phyloP scores from a whole-genome alignment of 2,113 vertebrate genomes.

The Phaetusa simplex region DNA sequence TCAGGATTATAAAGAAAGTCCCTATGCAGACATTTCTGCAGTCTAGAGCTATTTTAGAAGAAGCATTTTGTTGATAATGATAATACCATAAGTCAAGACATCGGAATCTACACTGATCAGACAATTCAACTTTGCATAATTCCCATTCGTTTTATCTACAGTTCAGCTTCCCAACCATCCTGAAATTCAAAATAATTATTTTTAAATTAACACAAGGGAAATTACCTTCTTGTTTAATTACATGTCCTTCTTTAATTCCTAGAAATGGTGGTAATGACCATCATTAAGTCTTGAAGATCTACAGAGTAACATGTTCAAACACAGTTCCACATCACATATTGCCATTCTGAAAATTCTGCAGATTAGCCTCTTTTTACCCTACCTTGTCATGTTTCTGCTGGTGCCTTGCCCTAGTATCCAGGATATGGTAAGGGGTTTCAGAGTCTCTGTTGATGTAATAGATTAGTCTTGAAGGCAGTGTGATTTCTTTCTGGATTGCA shows the following conservation, averaged over 20 bases:
- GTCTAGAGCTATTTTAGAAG: background rate
- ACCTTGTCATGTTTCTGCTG: constrained; percentile 90
- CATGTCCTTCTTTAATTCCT: background rate
- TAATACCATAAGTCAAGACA: background rate
- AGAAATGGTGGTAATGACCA: constrained; percentile 28
- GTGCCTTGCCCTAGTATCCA: constrained; percentile 89
- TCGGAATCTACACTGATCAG: background rate
- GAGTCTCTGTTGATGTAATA: constrained; percentile 95
- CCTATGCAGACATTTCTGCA: background rate
- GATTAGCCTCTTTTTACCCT: constrained; percentile 26
- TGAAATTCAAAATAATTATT: constrained; percentile 13
- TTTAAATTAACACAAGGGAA: constrained; percentile 11
- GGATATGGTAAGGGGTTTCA: constrained; percentile 92
- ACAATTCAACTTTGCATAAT: background rate
- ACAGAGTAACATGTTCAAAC: constrained; percentile 14
- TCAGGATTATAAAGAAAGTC: background rate
- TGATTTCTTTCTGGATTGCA: constrained; percentile 84
- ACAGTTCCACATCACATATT: background rate
- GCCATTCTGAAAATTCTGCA: background rate
- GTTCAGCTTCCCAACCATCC: background rate
- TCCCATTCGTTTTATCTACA: background rate
- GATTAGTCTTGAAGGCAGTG: constrained; percentile 91
- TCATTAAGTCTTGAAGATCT: background rate
- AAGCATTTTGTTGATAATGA: background rate
- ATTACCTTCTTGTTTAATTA: constrained; percentile 17